Evolutionary conservation across 2,888 invertebrate species (phyloP).

Genomic region (Pterostichus niger): DNA sequence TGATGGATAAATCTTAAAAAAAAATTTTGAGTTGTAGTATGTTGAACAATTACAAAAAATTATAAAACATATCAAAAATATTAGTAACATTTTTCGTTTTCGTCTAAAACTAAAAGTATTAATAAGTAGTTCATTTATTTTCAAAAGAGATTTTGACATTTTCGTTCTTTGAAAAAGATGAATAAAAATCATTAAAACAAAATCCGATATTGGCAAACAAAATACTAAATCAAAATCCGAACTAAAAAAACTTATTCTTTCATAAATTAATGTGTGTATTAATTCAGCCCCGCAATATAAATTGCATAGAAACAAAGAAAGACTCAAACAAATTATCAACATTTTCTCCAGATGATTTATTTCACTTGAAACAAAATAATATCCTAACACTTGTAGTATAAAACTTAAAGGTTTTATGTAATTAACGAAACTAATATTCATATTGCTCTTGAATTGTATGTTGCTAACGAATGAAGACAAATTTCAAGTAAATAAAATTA

Average conservation of each 20-base stretch:
- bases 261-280: neutral
- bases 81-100: neutral
- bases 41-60: neutral
- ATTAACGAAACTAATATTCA: no score
- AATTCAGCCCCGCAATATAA: neutral
- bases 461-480: no score
- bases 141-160: neutral
- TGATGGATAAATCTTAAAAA: neutral
- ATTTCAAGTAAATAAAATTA: no score
- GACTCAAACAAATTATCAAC: neutral
- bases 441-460: no score
- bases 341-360: neutral
- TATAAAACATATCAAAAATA: neutral
- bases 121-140: neutral
- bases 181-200: conserved; percentile 3
- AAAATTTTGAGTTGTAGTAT: no score
- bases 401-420: no score
- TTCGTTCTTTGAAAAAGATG: neutral
- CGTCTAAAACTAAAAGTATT: neutral
- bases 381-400: neutral
- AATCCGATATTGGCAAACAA: neutral
- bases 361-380: neutral
- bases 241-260: neutral
- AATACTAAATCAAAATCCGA: neutral
- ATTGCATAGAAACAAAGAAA: neutral